Percentiles rank a stretch among this genome's conserved stretches.
Conservation (phyloP, 2,888 invertebrate genomes). For the Scelioninae gen. 1 region DNA sequence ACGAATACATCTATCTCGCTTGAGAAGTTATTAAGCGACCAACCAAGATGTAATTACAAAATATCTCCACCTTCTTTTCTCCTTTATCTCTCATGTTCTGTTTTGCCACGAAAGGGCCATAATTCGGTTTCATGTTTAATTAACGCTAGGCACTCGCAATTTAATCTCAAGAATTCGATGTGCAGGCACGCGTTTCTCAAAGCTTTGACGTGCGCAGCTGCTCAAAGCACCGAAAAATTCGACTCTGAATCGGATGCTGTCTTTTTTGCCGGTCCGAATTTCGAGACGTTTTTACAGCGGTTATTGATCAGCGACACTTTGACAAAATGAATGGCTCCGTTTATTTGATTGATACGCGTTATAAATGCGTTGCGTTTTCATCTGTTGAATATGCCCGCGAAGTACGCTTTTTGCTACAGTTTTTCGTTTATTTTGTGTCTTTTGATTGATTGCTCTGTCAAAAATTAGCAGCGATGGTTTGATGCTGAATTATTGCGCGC, state of each 20-base stretch:
- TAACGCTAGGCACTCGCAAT: constrained; percentile 68
- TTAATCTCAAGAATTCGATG: constrained; percentile 69
- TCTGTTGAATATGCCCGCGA: constrained; percentile 41
- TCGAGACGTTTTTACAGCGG: neutral
- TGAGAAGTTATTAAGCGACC: constrained; percentile 8
- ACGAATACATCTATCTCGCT: neutral
- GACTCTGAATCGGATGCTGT: neutral
- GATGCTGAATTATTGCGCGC: constrained; percentile 8
- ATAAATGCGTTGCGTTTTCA: constrained; percentile 30
- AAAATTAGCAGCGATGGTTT: constrained; percentile 9
- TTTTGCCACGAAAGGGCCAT: constrained; percentile 54
- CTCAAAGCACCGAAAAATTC: constrained; percentile 45
- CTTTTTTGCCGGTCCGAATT: constrained; percentile 14
- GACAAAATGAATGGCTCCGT: constrained; percentile 30
- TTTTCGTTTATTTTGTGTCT: neutral
- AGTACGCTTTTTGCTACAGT: constrained; percentile 2
- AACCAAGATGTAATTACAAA: constrained; percentile 47
- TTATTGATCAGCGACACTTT: constrained; percentile 29
- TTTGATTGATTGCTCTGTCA: constrained; percentile 23
- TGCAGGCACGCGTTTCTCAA: constrained; percentile 53
- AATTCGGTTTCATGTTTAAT: constrained; percentile 70
- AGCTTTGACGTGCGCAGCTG: constrained; percentile 53
- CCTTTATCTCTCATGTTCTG: neutral
- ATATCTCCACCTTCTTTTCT: constrained; percentile 29
- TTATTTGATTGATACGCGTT: constrained; percentile 52